These are phyloP conservation scores for Yponomeuta cagnagella DNA, from an alignment of 2,888 invertebrate species.

Conservation along the genomic window DNA sequence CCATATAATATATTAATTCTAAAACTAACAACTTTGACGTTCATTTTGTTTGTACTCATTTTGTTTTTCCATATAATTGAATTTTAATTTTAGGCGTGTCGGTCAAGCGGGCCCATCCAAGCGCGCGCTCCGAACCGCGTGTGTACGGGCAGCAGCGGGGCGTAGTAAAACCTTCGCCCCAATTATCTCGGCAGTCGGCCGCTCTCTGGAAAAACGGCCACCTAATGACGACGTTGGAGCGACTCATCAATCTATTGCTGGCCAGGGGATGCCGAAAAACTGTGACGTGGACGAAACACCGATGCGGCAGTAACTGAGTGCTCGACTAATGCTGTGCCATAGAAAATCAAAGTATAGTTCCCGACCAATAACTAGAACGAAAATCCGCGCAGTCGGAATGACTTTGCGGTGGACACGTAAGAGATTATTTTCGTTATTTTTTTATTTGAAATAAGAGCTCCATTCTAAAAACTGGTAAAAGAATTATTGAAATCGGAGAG, in stretches of 20 bases:
- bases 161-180: slow-evolving; percentile 32
- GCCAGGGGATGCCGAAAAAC: slow-evolving; percentile 23
- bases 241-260: slow-evolving; percentile 64
- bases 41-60: no score
- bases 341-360: background rate
- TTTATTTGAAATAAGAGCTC: no score
- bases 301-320: background rate
- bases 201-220: slow-evolving; percentile 46
- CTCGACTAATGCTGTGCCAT: background rate
- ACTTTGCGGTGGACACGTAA: no score
- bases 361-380: no score
- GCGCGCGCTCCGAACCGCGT: background rate
- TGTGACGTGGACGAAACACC: slow-evolving; percentile 1
- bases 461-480: no score
- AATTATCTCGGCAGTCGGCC: slow-evolving; percentile 47
- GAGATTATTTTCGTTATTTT: no score
- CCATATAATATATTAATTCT: no score
- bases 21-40: no score
- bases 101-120: background rate
- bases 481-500: no score
- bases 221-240: slow-evolving; percentile 68
- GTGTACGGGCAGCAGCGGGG: background rate
- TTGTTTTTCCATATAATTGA: no score
- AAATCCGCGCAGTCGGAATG: no score
- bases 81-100: no score